phyloP scores from a whole-genome alignment of 2,888 invertebrate species.

The Thecophora atra region DNA sequence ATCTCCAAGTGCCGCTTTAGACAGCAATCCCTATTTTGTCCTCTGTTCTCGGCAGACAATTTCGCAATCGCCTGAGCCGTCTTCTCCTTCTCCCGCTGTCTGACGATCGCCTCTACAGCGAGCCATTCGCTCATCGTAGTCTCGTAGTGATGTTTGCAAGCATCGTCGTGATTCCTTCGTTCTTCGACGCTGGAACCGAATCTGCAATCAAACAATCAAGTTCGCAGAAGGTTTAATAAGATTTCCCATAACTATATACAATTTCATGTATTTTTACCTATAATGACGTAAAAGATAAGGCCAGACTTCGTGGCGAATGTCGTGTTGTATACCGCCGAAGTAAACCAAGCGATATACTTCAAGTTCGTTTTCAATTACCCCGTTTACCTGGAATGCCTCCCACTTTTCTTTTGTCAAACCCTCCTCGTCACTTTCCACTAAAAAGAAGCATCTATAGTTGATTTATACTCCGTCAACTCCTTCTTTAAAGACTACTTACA shows the following conservation, averaged over 20 bases:
- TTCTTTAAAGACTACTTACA: slow-evolving; percentile 60
- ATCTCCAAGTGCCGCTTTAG: slow-evolving; percentile 62
- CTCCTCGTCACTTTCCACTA: slow-evolving; percentile 72
- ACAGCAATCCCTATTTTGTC: neutral
- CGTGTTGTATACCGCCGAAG: slow-evolving; percentile 85
- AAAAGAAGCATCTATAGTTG: slow-evolving; percentile 33
- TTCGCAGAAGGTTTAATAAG: neutral
- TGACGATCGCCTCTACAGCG: slow-evolving; percentile 91
- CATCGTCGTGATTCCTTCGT: slow-evolving; percentile 72
- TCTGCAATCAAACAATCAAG: slow-evolving; percentile 49
- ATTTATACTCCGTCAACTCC: neutral
- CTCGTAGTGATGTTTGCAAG: slow-evolving; percentile 81
- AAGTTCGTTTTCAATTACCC: slow-evolving; percentile 71
- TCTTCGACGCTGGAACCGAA: slow-evolving; percentile 78
- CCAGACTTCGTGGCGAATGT: slow-evolving; percentile 83
- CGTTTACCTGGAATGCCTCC: slow-evolving; percentile 75
- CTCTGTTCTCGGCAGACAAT: slow-evolving; percentile 62
- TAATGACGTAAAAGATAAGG: slow-evolving; percentile 89
- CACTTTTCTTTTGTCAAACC: slow-evolving; percentile 83
- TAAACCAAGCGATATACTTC: slow-evolving; percentile 87
- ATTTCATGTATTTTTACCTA: slow-evolving; percentile 61
- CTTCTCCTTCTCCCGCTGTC: slow-evolving; percentile 82
- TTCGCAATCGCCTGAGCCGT: slow-evolving; percentile 85
- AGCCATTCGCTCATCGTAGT: slow-evolving; percentile 95
- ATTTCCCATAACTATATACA: neutral